These are phyloP conservation scores for Trichonephila clavipes DNA, from an alignment of 1,140 invertebrate genomes.

Conservation along the genomic window DNA sequence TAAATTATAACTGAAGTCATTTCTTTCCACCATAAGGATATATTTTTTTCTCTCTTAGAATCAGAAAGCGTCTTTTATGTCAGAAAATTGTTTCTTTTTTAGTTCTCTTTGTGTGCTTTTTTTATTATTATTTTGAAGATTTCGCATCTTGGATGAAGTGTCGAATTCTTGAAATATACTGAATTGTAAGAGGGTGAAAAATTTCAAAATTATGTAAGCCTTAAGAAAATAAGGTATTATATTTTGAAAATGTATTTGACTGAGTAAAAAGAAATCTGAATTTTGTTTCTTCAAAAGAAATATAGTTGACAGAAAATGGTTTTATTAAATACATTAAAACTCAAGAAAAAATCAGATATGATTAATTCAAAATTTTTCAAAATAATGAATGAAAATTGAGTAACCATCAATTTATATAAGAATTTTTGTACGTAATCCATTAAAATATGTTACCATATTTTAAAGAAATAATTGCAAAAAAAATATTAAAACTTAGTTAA, in stretches of 20 bases:
- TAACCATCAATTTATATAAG: no score
- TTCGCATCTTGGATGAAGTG: not conserved
- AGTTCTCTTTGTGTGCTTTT: not conserved
- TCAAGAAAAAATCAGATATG: no score
- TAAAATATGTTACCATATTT: no score
- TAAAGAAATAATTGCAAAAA: no score
- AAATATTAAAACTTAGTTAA: no score
- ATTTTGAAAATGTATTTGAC: not conserved
- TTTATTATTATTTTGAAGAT: not conserved
- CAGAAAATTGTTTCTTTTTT: conserved; percentile 6
- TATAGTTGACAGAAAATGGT: no score
- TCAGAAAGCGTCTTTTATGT: conserved; percentile 14
- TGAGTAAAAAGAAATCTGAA: not conserved
- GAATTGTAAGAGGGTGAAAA: not conserved
- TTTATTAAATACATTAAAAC: no score
- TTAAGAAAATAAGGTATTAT: no score
- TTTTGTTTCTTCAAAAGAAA: no score
- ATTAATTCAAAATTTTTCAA: no score
- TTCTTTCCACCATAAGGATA: not conserved
- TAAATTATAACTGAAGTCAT: conserved; percentile 49
- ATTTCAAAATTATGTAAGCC: not conserved
- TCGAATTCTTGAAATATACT: not conserved
- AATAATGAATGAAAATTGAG: no score
- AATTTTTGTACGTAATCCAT: no score
- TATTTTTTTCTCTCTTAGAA: not conserved